phyloP scores from a whole-genome alignment of 2,113 vertebrate species.

The Dissostichus mawsoni region DNA sequence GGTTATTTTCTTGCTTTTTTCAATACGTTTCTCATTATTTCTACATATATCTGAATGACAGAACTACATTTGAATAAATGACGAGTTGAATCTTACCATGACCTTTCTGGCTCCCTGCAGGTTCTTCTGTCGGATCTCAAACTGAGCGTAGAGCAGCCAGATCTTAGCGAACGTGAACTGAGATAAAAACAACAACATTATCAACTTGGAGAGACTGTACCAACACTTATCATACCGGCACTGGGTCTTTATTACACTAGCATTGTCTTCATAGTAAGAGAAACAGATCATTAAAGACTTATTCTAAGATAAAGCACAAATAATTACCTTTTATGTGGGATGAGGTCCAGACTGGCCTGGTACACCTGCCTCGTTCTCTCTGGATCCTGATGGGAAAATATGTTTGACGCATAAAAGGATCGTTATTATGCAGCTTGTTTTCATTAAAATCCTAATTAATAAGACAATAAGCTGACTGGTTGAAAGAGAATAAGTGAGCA shows the following conservation, averaged over 20 bases:
- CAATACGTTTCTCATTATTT: no score
- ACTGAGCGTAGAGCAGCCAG: constrained; percentile 94
- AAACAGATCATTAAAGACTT: no score
- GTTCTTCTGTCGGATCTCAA: constrained; percentile 97
- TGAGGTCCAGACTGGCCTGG: constrained; percentile 93
- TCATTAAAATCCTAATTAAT: no score
- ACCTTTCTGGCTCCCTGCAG: constrained; percentile 90
- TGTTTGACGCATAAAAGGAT: no score
- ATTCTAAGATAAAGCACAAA: neutral
- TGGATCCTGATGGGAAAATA: constrained; percentile 83
- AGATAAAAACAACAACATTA: constrained; percentile 5
- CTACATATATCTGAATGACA: no score
- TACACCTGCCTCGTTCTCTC: constrained; percentile 96
- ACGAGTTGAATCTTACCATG: constrained; percentile 86
- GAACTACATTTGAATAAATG: no score
- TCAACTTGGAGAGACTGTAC: no score
- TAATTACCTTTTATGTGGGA: constrained; percentile 96
- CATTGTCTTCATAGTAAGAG: neutral
- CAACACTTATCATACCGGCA: no score
- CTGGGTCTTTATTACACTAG: neutral
- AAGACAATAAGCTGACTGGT: no score
- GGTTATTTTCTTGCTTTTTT: no score
- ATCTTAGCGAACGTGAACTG: constrained; percentile 99
- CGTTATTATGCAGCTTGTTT: no score
- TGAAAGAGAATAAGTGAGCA: neutral